These are phyloP conservation scores for Argyresthia goedartella DNA, from an alignment of 2,888 invertebrate species.

Conservation along the genomic window DNA sequence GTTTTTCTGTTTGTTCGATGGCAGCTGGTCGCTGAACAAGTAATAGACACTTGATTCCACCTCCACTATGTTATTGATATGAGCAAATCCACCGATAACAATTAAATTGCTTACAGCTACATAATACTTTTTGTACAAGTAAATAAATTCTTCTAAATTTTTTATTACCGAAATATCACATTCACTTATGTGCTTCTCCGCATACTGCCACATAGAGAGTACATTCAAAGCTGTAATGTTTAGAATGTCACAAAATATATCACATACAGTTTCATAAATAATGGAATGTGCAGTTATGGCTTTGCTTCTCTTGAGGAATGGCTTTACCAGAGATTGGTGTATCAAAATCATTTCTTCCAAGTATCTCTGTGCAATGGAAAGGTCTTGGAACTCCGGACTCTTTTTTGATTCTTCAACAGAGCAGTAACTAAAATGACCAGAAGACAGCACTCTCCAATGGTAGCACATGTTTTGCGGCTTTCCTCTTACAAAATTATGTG, in stretches of 20 bases:
- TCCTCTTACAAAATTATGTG: conserved; percentile 28
- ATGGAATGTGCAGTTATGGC: conserved; percentile 64
- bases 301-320: conserved; percentile 75
- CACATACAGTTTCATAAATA: conserved; percentile 75
- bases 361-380: conserved; percentile 77
- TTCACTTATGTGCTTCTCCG: conserved; percentile 74
- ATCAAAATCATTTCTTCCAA: conserved; percentile 77
- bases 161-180: conserved; percentile 78
- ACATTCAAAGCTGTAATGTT: conserved; percentile 77
- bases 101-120: conserved; percentile 80
- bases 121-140: conserved; percentile 79
- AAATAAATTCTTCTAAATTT: conserved; percentile 78
- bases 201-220: conserved; percentile 77
- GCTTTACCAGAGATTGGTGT: conserved; percentile 73
- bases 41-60: conserved; percentile 67
- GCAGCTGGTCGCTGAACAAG: conserved; percentile 69
- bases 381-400: conserved; percentile 59
- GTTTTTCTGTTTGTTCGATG: conserved; percentile 65
- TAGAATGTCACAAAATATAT: conserved; percentile 77
- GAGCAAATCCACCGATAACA: conserved; percentile 77
- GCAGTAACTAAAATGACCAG: conserved; percentile 59
- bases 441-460: conserved; percentile 60
- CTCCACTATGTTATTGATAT: conserved; percentile 75
- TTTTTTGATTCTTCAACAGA: conserved; percentile 45
- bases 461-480: conserved; percentile 59